Percentiles rank a stretch among this genome's conserved stretches.
phyloP scores from a whole-genome alignment of 1,140 invertebrate species.

The Nasonia longicornis region DNA sequence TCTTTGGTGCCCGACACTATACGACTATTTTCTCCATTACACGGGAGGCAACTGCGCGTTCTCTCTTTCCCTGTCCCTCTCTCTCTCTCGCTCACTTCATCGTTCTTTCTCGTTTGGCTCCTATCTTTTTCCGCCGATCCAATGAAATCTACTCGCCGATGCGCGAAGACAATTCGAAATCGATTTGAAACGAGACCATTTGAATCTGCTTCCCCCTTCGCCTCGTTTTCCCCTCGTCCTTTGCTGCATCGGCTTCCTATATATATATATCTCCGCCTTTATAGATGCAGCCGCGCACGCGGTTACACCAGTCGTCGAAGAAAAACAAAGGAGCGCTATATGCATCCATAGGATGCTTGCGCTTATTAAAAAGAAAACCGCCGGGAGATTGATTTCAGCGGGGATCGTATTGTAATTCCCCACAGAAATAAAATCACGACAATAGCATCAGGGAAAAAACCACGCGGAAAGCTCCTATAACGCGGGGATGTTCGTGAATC shows the following conservation, averaged over 20 bases:
- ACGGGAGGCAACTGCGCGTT: neutral
- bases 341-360: too few relatives aligned
- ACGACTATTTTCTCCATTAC: slow-evolving; percentile 27
- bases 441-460: too few relatives aligned
- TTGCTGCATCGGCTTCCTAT: neutral
- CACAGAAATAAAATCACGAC: too few relatives aligned
- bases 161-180: slow-evolving; percentile 59
- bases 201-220: slow-evolving; percentile 49
- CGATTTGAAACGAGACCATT: slow-evolving; percentile 61
- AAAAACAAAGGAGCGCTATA: neutral
- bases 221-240: neutral
- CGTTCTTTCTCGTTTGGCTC: slow-evolving; percentile 9
- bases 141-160: slow-evolving; percentile 51
- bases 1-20: neutral
- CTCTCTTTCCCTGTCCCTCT: neutral
- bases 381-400: too few relatives aligned
- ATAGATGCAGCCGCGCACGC: too few relatives aligned
- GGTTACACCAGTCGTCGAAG: neutral
- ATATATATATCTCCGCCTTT: too few relatives aligned
- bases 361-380: too few relatives aligned
- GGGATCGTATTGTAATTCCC: too few relatives aligned
- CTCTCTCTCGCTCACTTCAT: neutral
- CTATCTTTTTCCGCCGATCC: slow-evolving; percentile 39
- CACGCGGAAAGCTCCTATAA: too few relatives aligned
- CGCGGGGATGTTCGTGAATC: too few relatives aligned